phyloP scores from a whole-genome alignment of 2,888 invertebrate species.

The Oeneis ivallda region DNA sequence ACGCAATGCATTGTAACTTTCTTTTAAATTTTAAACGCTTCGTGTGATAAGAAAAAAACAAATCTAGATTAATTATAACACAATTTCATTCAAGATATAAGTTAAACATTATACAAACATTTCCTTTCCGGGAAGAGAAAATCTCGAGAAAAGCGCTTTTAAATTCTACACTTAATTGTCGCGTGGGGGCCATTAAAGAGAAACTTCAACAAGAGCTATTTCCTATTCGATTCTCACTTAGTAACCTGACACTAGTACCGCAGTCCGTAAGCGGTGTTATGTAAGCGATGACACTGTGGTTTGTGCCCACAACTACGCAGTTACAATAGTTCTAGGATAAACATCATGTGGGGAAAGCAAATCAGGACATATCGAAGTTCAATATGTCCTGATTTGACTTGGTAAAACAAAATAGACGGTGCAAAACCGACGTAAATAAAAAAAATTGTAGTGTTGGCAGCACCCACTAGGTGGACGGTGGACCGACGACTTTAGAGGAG shows the following conservation, averaged over 20 bases:
- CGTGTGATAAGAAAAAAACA: neutral
- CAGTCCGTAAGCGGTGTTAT: constrained; percentile 32
- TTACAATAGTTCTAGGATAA: neutral
- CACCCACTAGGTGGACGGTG: no score
- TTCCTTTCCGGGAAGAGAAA: constrained; percentile 43
- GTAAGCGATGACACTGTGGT: constrained; percentile 29
- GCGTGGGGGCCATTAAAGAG: constrained; percentile 30
- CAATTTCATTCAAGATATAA: constrained; percentile 18
- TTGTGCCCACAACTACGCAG: constrained; percentile 18
- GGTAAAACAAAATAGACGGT: no score
- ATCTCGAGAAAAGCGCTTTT: constrained; percentile 36
- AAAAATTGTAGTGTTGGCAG: no score
- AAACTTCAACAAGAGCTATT: constrained; percentile 35
- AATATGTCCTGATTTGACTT: neutral
- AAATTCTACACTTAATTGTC: constrained; percentile 37
- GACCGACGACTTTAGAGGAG: no score
- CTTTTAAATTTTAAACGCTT: neutral
- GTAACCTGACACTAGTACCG: constrained; percentile 27
- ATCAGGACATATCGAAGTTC: neutral
- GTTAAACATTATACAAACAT: constrained; percentile 25
- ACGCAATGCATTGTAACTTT: neutral
- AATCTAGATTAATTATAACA: neutral
- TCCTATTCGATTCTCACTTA: constrained; percentile 34
- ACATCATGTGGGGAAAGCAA: neutral
- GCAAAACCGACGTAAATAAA: no score